These are phyloP conservation scores for Harpalus rufipes DNA, from an alignment of 2,888 invertebrate genomes.

Conservation along the genomic window DNA sequence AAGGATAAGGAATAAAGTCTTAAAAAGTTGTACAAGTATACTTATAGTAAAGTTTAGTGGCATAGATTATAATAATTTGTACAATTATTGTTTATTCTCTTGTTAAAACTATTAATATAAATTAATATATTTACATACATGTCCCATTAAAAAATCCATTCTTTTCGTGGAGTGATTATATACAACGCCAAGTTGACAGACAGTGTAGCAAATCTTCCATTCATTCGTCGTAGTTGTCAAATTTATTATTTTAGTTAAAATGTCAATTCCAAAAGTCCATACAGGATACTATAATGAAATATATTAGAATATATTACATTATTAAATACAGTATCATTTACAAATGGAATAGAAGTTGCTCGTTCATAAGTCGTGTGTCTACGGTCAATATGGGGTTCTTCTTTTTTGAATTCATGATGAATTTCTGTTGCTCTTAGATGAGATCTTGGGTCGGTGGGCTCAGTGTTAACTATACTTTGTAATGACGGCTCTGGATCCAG, in stretches of 20 bases:
- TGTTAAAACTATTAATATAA: too few relatives aligned
- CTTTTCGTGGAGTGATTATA: slow-evolving; percentile 82
- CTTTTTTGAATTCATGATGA: background rate
- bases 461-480: too few relatives aligned
- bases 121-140: slow-evolving; percentile 78
- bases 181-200: slow-evolving; percentile 82
- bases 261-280: slow-evolving; percentile 39
- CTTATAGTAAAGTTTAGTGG: too few relatives aligned
- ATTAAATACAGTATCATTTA: slow-evolving; percentile 20
- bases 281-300: slow-evolving; percentile 10
- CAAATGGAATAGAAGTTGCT: slow-evolving; percentile 52
- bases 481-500: too few relatives aligned
- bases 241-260: slow-evolving; percentile 77
- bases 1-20: too few relatives aligned
- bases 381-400: background rate
- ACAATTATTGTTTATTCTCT: too few relatives aligned
- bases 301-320: background rate
- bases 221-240: slow-evolving; percentile 77
- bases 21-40: too few relatives aligned
- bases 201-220: slow-evolving; percentile 80
- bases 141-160: slow-evolving; percentile 84
- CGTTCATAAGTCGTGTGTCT: background rate
- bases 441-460: too few relatives aligned
- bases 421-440: too few relatives aligned
- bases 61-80: too few relatives aligned